A percentile compares a stretch with the other conserved stretches of the same genome.
phyloP scores from a whole-genome alignment of 2,797 vertebrate genomes.

The Sebastes vulpes region DNA sequence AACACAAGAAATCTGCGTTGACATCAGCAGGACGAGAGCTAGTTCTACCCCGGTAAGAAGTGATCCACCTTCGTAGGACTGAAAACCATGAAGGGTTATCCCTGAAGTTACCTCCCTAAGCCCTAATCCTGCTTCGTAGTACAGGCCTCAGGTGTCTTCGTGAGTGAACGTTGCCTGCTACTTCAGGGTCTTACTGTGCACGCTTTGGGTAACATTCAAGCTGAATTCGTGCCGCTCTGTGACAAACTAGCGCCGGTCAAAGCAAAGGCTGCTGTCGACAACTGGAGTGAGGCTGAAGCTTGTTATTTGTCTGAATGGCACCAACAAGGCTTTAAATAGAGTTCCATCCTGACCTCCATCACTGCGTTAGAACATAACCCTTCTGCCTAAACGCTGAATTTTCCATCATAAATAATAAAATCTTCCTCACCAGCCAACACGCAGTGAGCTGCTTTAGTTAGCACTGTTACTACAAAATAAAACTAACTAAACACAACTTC shows the following conservation, averaged over 20 bases:
- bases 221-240: not conserved
- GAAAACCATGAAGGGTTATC: no score
- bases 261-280: not conserved
- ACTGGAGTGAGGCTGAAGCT: not conserved
- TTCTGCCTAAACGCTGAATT: not conserved
- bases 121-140: no score
- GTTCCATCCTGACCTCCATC: not conserved
- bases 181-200: not conserved
- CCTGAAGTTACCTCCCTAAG: no score
- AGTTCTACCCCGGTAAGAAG: no score
- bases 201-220: not conserved
- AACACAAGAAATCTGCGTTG: no score
- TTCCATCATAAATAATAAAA: not conserved
- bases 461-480: not conserved
- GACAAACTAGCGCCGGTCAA: not conserved
- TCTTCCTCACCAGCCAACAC: not conserved
- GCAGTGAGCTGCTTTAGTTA: not conserved
- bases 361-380: not conserved
- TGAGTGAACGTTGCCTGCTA: not conserved
- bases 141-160: not conserved
- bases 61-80: no score
- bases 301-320: not conserved
- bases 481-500: not conserved
- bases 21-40: no score
- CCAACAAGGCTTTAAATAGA: no score